Base-by-base conservation (phyloP, 2,113 vertebrate genomes). In the Cebus imitator region DNA sequence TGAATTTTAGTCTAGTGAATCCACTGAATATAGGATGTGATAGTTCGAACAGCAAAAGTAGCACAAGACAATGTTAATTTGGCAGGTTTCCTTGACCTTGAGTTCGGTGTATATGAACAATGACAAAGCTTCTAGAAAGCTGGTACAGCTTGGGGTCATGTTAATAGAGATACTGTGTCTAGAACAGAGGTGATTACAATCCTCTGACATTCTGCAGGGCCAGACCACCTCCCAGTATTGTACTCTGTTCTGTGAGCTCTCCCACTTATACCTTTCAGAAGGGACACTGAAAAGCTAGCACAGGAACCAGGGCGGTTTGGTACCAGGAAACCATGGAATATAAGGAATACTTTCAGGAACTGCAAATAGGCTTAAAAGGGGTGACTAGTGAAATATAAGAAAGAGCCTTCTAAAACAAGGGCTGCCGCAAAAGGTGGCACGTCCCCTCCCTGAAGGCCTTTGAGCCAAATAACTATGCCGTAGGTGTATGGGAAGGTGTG, bases 361-460 rank as follows among this genome's bases (percentile, higher is more conserved):
- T 93, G 0, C 50, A 83, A 80, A 55, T 55, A 73, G 70, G 23
- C 45, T 78, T 82, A 52, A 72, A 92, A 78, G 70, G 12, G 61
- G 91, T 50, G 17, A 20, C 55, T 30, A 91, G 32, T 78, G 7
- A 23, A 92, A 45, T 7, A 20, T 11, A 87, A 75, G 21, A 43
- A 93, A 89, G 16, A 81, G 72, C 55, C 55, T 75, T 92, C 75
- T 73, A 87, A 68, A 95, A 45, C 66, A 79, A 91, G n/a, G 40
- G 58, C 23, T 73, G 91, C 50, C 37, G 61, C 23, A 21, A 55
- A 45, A 91, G 35, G 32, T 16, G n/a, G 43, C 0, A 1, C 76
- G 17, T 43, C 58, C 32, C 35, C 20, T 85, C 52, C 85, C 48
- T 7, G 40, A 25, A 16, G 61, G 17, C 6, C 61, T 30, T 0